These are phyloP conservation scores for Pemphigus obesinymphae DNA, from an alignment of 1,140 invertebrate species.

Conservation along the genomic window DNA sequence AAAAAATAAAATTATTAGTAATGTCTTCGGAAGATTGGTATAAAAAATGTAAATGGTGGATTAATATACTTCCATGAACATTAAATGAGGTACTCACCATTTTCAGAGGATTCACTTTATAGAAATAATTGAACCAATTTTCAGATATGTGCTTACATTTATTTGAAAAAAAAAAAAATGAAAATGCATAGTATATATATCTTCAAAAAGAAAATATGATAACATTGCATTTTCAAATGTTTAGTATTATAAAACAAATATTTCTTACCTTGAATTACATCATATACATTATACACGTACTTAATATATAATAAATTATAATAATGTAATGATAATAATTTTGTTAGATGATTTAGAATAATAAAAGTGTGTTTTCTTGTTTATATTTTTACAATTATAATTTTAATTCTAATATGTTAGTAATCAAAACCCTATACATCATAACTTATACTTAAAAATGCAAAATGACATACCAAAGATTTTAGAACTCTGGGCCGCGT, in stretches of 20 bases:
- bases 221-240: background rate
- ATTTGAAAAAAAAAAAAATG: constrained; percentile 28
- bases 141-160: constrained; percentile 33
- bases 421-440: constrained; percentile 25
- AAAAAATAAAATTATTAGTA: background rate
- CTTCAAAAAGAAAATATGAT: constrained; percentile 19
- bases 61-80: background rate
- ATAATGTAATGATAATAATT: constrained; percentile 37
- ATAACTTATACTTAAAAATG: constrained; percentile 27
- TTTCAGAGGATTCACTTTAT: constrained; percentile 16
- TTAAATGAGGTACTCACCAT: constrained; percentile 32
- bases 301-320: constrained; percentile 37
- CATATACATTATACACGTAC: constrained; percentile 25
- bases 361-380: constrained; percentile 18
- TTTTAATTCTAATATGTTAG: constrained; percentile 31
- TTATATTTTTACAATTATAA: constrained; percentile 28
- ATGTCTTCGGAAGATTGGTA: background rate
- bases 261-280: constrained; percentile 37
- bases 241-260: constrained; percentile 30
- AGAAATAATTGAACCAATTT: constrained; percentile 36
- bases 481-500: constrained; percentile 20
- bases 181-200: constrained; percentile 26
- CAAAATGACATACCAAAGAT: constrained; percentile 35
- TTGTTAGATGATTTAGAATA: constrained; percentile 37
- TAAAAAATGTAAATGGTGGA: background rate